Conservation (phyloP, 1,140 invertebrate species). For the Zeugodacus cucurbitae region DNA sequence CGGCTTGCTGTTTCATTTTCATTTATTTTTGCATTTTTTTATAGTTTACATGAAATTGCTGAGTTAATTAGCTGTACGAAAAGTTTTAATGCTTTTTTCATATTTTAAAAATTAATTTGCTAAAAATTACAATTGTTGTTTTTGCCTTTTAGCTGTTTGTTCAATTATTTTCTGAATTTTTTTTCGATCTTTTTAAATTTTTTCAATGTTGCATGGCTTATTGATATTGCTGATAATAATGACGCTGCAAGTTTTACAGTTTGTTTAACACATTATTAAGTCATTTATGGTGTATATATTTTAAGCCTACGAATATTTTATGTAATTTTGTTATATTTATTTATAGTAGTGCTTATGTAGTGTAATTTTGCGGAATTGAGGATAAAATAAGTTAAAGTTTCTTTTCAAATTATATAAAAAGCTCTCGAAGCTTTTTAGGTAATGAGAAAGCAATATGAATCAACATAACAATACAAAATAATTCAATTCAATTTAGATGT, state of each 20-base stretch:
- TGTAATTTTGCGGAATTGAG: neutral
- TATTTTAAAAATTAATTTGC: conserved; percentile 20
- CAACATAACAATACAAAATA: no score
- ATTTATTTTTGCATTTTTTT: neutral
- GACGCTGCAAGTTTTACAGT: neutral
- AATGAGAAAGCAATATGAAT: no score
- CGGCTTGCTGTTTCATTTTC: neutral
- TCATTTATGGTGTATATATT: neutral
- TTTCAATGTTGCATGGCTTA: conserved; percentile 3
- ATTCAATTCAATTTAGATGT: no score
- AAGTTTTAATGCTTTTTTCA: neutral
- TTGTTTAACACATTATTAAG: neutral
- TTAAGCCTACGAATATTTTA: neutral
- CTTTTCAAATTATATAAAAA: no score
- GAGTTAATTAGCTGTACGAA: conserved; percentile 17
- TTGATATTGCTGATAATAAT: neutral
- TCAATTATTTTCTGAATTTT: neutral
- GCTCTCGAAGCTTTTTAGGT: no score
- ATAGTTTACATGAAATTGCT: neutral
- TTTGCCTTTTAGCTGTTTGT: neutral
- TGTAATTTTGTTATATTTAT: neutral
- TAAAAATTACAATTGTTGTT: neutral
- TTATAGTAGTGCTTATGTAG: neutral
- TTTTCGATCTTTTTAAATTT: neutral
- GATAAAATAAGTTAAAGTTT: neutral